phyloP scores from a whole-genome alignment of 2,113 vertebrate species.

The Gorsachius goisagi region DNA sequence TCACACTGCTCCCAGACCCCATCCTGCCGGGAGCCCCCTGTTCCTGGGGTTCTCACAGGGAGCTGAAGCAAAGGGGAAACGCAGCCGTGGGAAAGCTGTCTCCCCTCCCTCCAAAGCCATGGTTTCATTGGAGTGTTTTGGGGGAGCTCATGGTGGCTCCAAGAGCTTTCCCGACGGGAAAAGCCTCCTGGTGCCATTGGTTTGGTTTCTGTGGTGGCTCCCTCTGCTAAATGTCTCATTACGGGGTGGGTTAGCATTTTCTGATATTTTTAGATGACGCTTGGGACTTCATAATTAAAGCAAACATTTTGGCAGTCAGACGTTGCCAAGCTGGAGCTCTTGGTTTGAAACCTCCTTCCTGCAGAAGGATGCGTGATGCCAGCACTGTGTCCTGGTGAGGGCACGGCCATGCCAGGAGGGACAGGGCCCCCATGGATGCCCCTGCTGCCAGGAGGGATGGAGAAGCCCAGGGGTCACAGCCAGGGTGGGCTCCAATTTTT shows the following conservation, averaged over 20 bases:
- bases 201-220: neutral
- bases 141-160: neutral
- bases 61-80: neutral
- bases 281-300: neutral
- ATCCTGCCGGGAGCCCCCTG: rapidly evolving
- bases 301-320: neutral
- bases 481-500: neutral
- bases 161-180: neutral
- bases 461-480: neutral
- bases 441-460: neutral
- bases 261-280: neutral
- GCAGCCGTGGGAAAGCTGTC: neutral
- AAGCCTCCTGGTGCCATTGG: neutral
- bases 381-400: rapidly evolving
- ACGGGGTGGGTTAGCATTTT: neutral
- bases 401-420: rapidly evolving
- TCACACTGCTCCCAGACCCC: rapidly evolving
- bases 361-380: rapidly evolving
- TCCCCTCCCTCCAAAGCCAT: neutral
- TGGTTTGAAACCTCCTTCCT: neutral
- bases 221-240: neutral
- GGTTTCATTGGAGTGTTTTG: neutral
- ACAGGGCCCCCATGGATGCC: neutral
- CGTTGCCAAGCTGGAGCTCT: neutral
- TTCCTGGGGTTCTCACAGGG: neutral